Conservation (phyloP, 2,113 vertebrate species). For the Panthera tigris region DNA sequence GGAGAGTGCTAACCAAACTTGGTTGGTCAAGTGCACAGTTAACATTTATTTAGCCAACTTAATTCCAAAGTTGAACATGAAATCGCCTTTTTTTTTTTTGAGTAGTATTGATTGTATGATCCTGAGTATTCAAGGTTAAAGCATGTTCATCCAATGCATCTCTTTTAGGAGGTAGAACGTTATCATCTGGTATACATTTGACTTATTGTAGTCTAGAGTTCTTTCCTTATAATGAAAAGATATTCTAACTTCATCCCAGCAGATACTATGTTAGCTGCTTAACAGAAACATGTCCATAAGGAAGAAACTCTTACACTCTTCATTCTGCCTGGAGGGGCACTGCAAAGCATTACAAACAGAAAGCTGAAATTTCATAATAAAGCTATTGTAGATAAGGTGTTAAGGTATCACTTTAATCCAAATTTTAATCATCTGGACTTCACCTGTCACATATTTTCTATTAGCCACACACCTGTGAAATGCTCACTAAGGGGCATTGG, state of each 20-base stretch:
- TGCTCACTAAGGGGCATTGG: neutral
- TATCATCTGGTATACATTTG: slow-evolving; percentile 25
- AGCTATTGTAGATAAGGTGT: slow-evolving; percentile 52
- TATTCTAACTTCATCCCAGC: slow-evolving; percentile 26
- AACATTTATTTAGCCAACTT: slow-evolving; percentile 36
- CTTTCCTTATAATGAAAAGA: slow-evolving; percentile 39
- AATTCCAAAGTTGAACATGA: slow-evolving; percentile 22
- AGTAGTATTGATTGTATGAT: slow-evolving; percentile 14
- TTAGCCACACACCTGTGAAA: slow-evolving; percentile 48
- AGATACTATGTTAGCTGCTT: slow-evolving; percentile 44
- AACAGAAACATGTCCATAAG: slow-evolving; percentile 11
- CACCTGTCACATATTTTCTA: slow-evolving; percentile 52
- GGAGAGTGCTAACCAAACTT: neutral
- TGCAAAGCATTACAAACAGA: slow-evolving; percentile 51
- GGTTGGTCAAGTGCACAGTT: neutral
- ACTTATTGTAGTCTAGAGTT: neutral
- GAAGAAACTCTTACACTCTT: slow-evolving; percentile 50
- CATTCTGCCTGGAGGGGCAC: slow-evolving; percentile 39
- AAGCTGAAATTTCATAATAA: slow-evolving; percentile 56
- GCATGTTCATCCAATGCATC: neutral
- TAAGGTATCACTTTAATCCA: slow-evolving; percentile 58
- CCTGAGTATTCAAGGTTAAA: slow-evolving; percentile 29
- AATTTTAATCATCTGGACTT: slow-evolving; percentile 61
- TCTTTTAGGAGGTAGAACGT: slow-evolving; percentile 31
- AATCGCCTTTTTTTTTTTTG: neutral